These are phyloP conservation scores for Odontocolon sp. DNA, from an alignment of 2,888 invertebrate genomes.

Conservation along the genomic window DNA sequence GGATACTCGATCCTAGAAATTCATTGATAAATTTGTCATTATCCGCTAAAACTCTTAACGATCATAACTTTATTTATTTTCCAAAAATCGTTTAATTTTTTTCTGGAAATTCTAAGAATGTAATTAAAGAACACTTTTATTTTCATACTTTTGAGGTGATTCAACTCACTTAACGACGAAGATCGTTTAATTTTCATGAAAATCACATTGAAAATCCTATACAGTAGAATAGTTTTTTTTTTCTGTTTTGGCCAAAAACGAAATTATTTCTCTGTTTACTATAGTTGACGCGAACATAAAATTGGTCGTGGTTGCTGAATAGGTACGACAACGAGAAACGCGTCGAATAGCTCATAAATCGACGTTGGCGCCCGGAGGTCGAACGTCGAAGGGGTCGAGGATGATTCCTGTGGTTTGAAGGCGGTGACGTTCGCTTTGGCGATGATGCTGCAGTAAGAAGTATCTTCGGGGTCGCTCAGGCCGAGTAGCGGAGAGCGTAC, in stretches of 20 bases:
- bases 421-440: slow-evolving; percentile 28
- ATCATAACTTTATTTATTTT: too few relatives aligned
- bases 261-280: too few relatives aligned
- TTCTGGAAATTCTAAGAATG: too few relatives aligned
- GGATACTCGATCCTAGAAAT: slow-evolving; percentile 1
- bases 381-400: slow-evolving; percentile 8
- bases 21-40: slow-evolving; percentile 22
- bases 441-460: not conserved
- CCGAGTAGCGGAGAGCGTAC: slow-evolving; percentile 11
- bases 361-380: slow-evolving; percentile 27
- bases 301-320: not conserved
- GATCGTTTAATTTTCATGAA: too few relatives aligned
- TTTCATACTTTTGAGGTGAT: too few relatives aligned
- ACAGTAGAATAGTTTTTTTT: too few relatives aligned
- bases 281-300: too few relatives aligned
- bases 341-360: slow-evolving; percentile 26
- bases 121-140: too few relatives aligned
- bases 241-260: too few relatives aligned
- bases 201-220: too few relatives aligned
- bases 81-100: not conserved
- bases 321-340: not conserved
- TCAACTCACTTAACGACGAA: too few relatives aligned
- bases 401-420: slow-evolving; percentile 3
- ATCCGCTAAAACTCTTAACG: not conserved
- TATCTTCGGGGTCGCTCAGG: slow-evolving; percentile 24